phyloP scores from a whole-genome alignment of 2,113 vertebrate genomes.

The Cynocephalus volans region DNA sequence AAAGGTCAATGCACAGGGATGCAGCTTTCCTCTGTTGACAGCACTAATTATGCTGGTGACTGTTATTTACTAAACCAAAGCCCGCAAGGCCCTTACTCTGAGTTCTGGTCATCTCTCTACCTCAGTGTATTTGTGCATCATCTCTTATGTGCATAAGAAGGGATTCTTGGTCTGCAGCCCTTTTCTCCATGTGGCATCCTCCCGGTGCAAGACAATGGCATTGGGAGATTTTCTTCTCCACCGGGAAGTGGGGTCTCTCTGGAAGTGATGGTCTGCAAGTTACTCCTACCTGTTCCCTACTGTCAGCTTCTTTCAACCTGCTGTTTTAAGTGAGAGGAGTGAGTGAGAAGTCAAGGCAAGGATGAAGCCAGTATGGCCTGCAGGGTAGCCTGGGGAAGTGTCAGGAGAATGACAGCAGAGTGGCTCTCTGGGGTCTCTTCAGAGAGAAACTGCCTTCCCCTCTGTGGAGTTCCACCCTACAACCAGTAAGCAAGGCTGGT shows the following conservation, averaged over 20 bases:
- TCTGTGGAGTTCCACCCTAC: not conserved
- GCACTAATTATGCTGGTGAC: not conserved
- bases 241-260: not conserved
- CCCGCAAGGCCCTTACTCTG: not conserved
- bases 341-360: not conserved
- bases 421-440: not conserved
- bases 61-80: slow-evolving; percentile 31
- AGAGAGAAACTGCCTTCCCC: not conserved
- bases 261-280: not conserved
- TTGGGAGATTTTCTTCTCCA: not conserved
- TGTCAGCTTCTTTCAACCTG: not conserved
- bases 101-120: not conserved
- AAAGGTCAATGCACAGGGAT: not conserved
- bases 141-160: not conserved
- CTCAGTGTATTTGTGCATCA: not conserved
- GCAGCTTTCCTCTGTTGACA: not conserved
- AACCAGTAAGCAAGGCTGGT: not conserved
- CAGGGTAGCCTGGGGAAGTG: not conserved
- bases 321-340: not conserved
- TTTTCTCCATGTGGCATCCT: not conserved
- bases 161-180: not conserved
- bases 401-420: not conserved
- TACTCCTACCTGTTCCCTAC: fast-evolving
- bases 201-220: not conserved
- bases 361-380: not conserved